Evolutionary conservation across 2,797 vertebrate genomes (phyloP).

Genomic region (Cirrhinus molitorella): DNA sequence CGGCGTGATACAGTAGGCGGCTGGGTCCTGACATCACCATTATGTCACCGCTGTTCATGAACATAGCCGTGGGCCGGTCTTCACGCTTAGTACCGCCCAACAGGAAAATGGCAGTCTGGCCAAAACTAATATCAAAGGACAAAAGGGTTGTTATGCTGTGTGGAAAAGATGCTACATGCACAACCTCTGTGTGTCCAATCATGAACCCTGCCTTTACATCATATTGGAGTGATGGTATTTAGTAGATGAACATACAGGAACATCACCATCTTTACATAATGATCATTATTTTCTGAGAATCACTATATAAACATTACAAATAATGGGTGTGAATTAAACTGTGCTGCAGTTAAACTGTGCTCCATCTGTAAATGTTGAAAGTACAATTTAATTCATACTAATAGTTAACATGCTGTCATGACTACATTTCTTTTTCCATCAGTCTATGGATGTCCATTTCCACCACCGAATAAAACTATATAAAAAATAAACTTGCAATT

Average conservation of each 20-base stretch:
- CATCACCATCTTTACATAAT: neutral
- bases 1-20: constrained; percentile 92
- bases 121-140: constrained; percentile 81
- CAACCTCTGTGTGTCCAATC: neutral
- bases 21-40: constrained; percentile 97
- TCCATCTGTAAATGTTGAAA: too few species aligned
- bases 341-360: too few species aligned
- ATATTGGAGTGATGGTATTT: neutral
- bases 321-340: neutral
- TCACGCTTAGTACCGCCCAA: constrained; percentile 87
- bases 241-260: neutral
- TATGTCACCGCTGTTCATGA: constrained; percentile 94
- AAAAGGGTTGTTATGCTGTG: neutral
- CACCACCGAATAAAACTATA: too few species aligned
- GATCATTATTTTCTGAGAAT: neutral
- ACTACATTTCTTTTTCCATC: too few species aligned
- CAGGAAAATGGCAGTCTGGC: constrained; percentile 92
- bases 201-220: neutral
- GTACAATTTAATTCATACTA: too few species aligned
- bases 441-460: too few species aligned
- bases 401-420: too few species aligned
- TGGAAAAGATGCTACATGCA: neutral
- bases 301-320: neutral
- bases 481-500: too few species aligned
- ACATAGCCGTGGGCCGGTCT: constrained; percentile 88